Conservation (phyloP, 2,888 invertebrate species). For the Tenodera sinensis region DNA sequence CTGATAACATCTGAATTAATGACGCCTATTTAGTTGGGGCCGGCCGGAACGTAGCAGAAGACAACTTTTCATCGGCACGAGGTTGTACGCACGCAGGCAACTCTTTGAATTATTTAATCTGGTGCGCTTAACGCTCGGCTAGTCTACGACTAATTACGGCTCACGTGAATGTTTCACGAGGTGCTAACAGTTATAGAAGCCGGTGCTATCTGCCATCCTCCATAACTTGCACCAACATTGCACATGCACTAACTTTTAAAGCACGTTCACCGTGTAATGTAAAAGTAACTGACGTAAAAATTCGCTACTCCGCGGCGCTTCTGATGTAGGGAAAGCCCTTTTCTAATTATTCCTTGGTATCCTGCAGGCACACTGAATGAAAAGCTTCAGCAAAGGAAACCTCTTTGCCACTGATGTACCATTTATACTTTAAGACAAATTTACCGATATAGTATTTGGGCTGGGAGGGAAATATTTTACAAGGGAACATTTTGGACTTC, state of each 20-base stretch:
- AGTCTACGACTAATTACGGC: conserved; percentile 19
- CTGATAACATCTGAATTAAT: not conserved
- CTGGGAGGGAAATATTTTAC: no score
- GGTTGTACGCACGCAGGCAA: not conserved
- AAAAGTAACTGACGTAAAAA: not conserved
- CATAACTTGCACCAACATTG: not conserved
- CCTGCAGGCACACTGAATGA: not conserved
- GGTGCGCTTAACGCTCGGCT: conserved; percentile 16
- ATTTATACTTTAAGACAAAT: not conserved
- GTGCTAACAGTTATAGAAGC: conserved; percentile 19
- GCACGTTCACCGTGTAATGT: not conserved
- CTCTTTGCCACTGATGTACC: not conserved
- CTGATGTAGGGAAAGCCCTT: not conserved
- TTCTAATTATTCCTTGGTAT: not conserved
- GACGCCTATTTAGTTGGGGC: not conserved
- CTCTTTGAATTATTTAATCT: conserved; percentile 13
- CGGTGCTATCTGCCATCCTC: not conserved
- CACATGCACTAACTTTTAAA: not conserved
- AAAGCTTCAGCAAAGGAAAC: not conserved
- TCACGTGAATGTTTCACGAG: conserved; percentile 20
- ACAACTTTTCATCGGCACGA: not conserved
- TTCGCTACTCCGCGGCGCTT: not conserved
- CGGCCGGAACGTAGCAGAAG: not conserved
- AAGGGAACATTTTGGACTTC: no score
- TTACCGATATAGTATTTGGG: not conserved